phyloP scores from a whole-genome alignment of 2,888 invertebrate species.

The Stenodera caucasica region DNA sequence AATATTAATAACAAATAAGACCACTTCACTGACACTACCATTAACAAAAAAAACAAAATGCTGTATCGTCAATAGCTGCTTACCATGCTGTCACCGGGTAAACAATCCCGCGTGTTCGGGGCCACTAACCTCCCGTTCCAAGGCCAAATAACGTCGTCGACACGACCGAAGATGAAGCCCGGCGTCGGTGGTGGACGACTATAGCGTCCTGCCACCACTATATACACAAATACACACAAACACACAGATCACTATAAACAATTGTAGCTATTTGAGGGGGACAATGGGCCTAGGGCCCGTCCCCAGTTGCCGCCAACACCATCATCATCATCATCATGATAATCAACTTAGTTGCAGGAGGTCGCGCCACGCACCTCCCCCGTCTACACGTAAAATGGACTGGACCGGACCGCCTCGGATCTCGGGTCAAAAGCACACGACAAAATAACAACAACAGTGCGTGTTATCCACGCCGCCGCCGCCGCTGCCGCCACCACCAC shows the following conservation, averaged over 20 bases:
- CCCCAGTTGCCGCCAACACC: constrained; percentile 15
- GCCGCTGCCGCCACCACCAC: not conserved
- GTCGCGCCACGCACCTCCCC: constrained; percentile 50
- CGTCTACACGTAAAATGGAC: constrained; percentile 53
- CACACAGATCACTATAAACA: not conserved
- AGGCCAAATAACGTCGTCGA: constrained; percentile 47
- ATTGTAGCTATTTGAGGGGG: not conserved
- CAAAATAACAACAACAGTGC: constrained; percentile 76
- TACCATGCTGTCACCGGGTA: constrained; percentile 52
- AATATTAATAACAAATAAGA: constrained; percentile 43
- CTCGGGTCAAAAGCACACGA: constrained; percentile 65
- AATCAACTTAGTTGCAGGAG: constrained; percentile 12
- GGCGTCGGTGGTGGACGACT: not conserved
- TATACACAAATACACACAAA: not conserved
- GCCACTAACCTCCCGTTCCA: constrained; percentile 55
- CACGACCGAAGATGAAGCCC: not conserved
- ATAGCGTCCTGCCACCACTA: not conserved
- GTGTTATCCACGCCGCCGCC: constrained; percentile 55
- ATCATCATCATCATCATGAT: constrained; percentile 14
- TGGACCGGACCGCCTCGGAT: constrained; percentile 54
- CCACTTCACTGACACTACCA: constrained; percentile 49
- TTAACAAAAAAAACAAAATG: constrained; percentile 19
- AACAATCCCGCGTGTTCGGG: constrained; percentile 57
- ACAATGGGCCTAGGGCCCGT: constrained; percentile 12
- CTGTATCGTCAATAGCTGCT: constrained; percentile 16